A percentile compares a stretch with the other conserved stretches of the same genome.
These are phyloP conservation scores for Solenopsis fugax DNA, from an alignment of 1,140 invertebrate species.

Conservation along the genomic window DNA sequence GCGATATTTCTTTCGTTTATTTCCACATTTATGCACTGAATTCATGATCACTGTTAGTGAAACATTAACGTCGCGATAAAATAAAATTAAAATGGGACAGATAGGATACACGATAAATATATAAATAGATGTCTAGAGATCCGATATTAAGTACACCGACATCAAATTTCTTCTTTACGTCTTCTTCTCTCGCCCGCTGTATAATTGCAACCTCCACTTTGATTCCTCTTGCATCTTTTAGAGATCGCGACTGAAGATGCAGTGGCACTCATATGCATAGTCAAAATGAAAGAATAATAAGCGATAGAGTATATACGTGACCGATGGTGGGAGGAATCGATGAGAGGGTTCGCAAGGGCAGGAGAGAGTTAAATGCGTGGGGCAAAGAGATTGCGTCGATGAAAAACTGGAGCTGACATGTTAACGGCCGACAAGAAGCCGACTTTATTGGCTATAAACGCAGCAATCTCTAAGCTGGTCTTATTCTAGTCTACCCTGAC, in stretches of 20 bases:
- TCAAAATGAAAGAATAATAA: constrained; percentile 45
- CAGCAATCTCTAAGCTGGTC: constrained; percentile 81
- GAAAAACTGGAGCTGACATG: constrained; percentile 85
- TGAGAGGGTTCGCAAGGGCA: background rate
- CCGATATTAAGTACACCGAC: constrained; percentile 6
- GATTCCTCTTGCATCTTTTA: background rate
- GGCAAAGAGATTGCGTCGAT: constrained; percentile 69
- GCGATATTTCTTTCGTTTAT: background rate
- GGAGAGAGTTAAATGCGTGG: constrained; percentile 9
- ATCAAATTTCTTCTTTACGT: background rate
- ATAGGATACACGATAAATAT: background rate
- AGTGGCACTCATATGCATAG: constrained; percentile 6
- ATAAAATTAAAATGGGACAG: background rate
- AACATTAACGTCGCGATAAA: background rate
- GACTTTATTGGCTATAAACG: constrained; percentile 85
- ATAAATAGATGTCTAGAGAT: background rate
- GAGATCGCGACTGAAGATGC: constrained; percentile 14
- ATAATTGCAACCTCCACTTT: background rate
- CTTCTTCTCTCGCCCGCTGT: background rate
- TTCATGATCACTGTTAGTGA: background rate
- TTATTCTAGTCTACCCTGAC: constrained; percentile 77
- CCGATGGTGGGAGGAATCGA: background rate
- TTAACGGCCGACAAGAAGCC: constrained; percentile 84
- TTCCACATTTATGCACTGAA: background rate
- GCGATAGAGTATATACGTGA: background rate